phyloP scores from a whole-genome alignment of 30 jellyfish, hydroid and myxozoan genomes.

The Sanderia malayensis region DNA sequence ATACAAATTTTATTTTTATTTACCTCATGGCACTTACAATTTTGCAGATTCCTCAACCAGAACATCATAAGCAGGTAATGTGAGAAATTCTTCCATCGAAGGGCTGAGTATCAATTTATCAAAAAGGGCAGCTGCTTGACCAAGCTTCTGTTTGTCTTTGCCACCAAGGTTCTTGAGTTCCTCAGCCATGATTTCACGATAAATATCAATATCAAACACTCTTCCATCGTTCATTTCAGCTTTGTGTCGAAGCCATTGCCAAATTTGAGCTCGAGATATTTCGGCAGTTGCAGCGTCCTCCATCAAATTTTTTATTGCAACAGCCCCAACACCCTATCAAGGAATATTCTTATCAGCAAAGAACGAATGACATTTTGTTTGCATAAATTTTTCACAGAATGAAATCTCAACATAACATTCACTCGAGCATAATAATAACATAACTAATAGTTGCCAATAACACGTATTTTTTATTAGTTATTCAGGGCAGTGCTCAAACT shows the following conservation, averaged over 20 bases:
- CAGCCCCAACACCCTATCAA: conserved; percentile 94
- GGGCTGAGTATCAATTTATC: conserved; percentile 58
- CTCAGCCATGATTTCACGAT: conserved; percentile 43
- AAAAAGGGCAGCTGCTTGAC: conserved; percentile 51
- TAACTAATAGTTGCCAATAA: too few relatives aligned
- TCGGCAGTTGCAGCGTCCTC: conserved; percentile 99
- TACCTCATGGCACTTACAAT: conserved; percentile 73
- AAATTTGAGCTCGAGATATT: conserved; percentile 87
- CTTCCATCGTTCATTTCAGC: conserved; percentile 73
- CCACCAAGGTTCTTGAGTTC: conserved; percentile 94
- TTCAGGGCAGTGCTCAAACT: too few relatives aligned
- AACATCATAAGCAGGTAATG: conserved; percentile 71
- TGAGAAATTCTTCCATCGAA: conserved; percentile 69
- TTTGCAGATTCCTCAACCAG: conserved; percentile 55
- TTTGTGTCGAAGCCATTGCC: conserved; percentile 90
- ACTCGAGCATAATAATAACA: too few relatives aligned
- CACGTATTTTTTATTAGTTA: too few relatives aligned
- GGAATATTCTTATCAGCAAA: too few relatives aligned
- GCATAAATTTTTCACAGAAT: too few relatives aligned
- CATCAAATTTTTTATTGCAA: conserved; percentile 90
- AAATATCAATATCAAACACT: conserved; percentile 56
- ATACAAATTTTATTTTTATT: neutral
- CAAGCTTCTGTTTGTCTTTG: conserved; percentile 53
- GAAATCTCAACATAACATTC: too few relatives aligned
- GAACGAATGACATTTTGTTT: too few relatives aligned